A percentile compares a stretch with the other conserved stretches of the same genome.
These are phyloP conservation scores for Drosophila equinoxialis DNA, from an alignment of 1,140 invertebrate genomes.

Conservation along the genomic window DNA sequence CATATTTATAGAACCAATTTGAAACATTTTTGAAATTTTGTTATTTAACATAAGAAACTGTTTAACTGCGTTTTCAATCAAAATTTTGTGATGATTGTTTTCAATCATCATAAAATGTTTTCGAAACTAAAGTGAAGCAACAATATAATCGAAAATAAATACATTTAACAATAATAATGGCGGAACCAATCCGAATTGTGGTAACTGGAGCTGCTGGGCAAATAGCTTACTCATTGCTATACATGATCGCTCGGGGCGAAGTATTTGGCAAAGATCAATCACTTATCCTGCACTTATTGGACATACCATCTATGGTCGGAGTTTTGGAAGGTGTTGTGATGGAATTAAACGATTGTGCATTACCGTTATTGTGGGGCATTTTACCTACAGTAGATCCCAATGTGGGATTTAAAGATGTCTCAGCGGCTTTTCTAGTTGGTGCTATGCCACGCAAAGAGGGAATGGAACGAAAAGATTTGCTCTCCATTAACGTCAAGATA, in stretches of 20 bases:
- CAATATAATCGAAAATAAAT: too few species aligned
- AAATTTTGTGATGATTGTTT: too few species aligned
- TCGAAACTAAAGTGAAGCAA: too few species aligned
- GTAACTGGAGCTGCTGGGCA: slow-evolving; percentile 99
- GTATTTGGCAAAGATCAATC: slow-evolving; percentile 97
- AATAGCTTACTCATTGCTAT: slow-evolving; percentile 98
- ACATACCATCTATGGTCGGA: slow-evolving; percentile 97
- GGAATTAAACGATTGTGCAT: slow-evolving; percentile 97
- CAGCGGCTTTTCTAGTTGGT: slow-evolving; percentile 98
- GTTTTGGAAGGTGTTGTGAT: slow-evolving; percentile 98
- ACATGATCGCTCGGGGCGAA: slow-evolving; percentile 96
- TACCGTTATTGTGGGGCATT: slow-evolving; percentile 94
- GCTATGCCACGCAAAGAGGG: slow-evolving; percentile 99
- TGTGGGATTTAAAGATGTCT: slow-evolving; percentile 97
- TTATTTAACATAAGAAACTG: too few species aligned
- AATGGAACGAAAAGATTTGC: slow-evolving; percentile 99
- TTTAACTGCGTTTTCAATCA: too few species aligned
- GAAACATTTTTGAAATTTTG: too few species aligned
- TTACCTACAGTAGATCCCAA: slow-evolving; percentile 94
- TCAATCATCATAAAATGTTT: too few species aligned
- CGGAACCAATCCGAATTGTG: slow-evolving; percentile 94
- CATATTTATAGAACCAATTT: too few species aligned
- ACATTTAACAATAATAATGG: slow-evolving; percentile 30
- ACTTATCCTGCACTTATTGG: slow-evolving; percentile 95
- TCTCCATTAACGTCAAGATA: slow-evolving; percentile 98